Conservation (phyloP, 2,113 vertebrate species). For the Pipra filicauda region DNA sequence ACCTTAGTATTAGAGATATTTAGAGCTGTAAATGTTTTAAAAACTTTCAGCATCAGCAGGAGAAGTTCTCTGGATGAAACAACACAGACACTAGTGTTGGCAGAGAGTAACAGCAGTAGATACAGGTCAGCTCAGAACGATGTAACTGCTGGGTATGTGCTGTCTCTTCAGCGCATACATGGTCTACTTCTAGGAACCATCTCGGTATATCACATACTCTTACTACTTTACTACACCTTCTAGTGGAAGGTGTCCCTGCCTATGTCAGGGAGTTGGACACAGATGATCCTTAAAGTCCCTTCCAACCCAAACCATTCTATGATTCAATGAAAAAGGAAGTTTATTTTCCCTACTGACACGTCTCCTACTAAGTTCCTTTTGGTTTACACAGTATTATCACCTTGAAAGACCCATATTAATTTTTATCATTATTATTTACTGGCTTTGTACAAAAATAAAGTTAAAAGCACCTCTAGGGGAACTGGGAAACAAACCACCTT, state of each 20-base stretch:
- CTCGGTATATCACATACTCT: neutral
- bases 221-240: neutral
- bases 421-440: neutral
- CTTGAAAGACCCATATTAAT: rapidly evolving
- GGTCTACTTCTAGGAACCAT: neutral
- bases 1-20: neutral
- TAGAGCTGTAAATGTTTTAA: neutral
- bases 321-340: neutral
- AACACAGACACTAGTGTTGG: neutral
- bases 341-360: neutral
- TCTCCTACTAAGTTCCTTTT: neutral
- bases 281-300: neutral
- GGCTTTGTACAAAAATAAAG: neutral
- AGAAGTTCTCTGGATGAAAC: neutral
- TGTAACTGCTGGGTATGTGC: neutral
- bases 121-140: neutral
- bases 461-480: neutral
- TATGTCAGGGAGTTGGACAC: neutral
- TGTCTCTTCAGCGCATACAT: neutral
- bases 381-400: neutral
- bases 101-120: neutral
- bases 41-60: neutral
- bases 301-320: neutral
- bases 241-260: neutral
- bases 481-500: neutral